A percentile compares a stretch with the other conserved stretches of the same genome.
These are phyloP conservation scores for Anoplopoma fimbria DNA, from an alignment of 2,113 vertebrate genomes.

Conservation along the genomic window DNA sequence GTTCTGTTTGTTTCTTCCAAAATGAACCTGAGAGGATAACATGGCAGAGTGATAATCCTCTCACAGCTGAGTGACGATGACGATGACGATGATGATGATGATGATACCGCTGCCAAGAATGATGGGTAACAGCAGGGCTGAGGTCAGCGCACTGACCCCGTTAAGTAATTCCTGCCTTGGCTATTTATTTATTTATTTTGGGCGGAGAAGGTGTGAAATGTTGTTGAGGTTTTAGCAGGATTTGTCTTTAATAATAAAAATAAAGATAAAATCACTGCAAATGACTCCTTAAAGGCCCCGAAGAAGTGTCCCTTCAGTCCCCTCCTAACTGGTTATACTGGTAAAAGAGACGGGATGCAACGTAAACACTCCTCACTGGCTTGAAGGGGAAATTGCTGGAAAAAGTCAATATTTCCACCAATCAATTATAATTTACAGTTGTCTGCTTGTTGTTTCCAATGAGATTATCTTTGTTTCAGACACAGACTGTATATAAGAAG, in stretches of 20 bases:
- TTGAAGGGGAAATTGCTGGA: not conserved
- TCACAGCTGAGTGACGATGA: conserved; percentile 23
- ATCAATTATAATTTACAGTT: not conserved
- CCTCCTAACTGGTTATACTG: not conserved
- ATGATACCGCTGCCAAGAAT: conserved; percentile 43
- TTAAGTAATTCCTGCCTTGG: conserved; percentile 8
- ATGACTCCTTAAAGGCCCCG: not conserved
- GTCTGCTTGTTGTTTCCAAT: not conserved
- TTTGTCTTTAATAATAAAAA: not conserved
- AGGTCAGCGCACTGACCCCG: conserved; percentile 23
- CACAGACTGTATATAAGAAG: no score
- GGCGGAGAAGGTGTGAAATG: not conserved
- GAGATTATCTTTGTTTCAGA: no score
- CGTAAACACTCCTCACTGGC: not conserved
- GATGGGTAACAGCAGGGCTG: conserved; percentile 49
- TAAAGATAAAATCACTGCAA: not conserved
- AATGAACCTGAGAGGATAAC: conserved; percentile 40
- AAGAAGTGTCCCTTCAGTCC: no score
- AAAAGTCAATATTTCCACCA: not conserved
- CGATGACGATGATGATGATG: not conserved
- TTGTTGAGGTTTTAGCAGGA: not conserved
- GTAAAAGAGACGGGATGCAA: not conserved
- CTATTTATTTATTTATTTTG: not conserved
- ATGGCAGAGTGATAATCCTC: conserved; percentile 40
- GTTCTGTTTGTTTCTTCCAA: conserved; percentile 45